Evolutionary conservation across 2,888 invertebrate genomes (phyloP).

Genomic region (Erannis defoliaria): DNA sequence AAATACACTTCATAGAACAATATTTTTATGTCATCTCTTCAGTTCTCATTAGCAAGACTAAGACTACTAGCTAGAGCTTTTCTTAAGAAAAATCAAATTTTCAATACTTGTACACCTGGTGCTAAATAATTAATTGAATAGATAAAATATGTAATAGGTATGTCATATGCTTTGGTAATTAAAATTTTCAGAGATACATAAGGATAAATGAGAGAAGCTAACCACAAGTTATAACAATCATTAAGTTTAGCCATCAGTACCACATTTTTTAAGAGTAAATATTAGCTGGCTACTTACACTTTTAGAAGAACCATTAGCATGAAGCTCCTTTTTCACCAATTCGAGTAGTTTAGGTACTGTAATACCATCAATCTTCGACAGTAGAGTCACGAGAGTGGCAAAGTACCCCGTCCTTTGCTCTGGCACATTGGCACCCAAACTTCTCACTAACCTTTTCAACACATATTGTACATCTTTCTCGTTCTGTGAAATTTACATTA

Average conservation of each 20-base stretch:
- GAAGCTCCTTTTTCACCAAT: slow-evolving; percentile 88
- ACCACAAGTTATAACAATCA: too few species aligned
- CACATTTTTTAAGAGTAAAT: not conserved
- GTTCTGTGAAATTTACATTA: slow-evolving; percentile 73
- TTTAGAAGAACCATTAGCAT: slow-evolving; percentile 88
- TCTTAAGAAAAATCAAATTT: too few species aligned
- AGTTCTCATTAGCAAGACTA: too few species aligned
- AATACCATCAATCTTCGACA: slow-evolving; percentile 82
- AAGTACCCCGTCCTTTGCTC: slow-evolving; percentile 90
- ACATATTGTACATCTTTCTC: slow-evolving; percentile 89
- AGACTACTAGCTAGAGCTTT: too few species aligned
- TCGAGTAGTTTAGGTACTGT: slow-evolving; percentile 84
- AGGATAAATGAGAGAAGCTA: too few species aligned
- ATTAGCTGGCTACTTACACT: slow-evolving; percentile 82
- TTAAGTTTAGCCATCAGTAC: too few species aligned
- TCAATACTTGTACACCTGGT: too few species aligned
- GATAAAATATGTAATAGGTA: too few species aligned
- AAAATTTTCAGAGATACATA: too few species aligned
- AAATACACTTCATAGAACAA: not conserved
- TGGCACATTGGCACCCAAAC: slow-evolving; percentile 89
- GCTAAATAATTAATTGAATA: too few species aligned
- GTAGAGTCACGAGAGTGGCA: slow-evolving; percentile 88
- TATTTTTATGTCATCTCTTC: not conserved
- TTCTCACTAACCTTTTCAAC: slow-evolving; percentile 89
- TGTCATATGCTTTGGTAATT: too few species aligned